Conservation (phyloP, 2,888 invertebrate genomes). For the Drosophila acutilabella region DNA sequence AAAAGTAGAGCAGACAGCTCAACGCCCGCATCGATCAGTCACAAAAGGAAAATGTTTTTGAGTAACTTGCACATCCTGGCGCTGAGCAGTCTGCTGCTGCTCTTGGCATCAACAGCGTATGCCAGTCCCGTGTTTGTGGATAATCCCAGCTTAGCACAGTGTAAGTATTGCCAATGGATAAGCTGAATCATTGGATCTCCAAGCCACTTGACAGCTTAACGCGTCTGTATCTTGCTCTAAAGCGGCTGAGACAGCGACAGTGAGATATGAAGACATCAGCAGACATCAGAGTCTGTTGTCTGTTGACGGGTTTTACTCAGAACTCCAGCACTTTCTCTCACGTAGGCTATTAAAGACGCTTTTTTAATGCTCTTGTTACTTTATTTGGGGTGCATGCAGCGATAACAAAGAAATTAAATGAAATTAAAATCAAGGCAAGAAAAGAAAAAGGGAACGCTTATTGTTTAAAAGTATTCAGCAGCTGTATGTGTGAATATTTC, state of each 20-base stretch:
- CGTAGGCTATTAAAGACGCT: slow-evolving; percentile 66
- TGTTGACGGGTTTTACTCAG: slow-evolving; percentile 63
- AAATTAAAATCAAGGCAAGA: slow-evolving; percentile 22
- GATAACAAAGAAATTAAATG: slow-evolving; percentile 45
- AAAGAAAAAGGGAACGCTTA: slow-evolving; percentile 44
- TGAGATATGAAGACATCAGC: slow-evolving; percentile 39
- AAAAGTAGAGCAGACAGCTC: slow-evolving; percentile 48
- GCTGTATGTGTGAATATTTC: slow-evolving; percentile 1
- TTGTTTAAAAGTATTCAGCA: slow-evolving; percentile 12
- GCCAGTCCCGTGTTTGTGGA: slow-evolving; percentile 85
- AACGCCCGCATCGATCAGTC: slow-evolving; percentile 26
- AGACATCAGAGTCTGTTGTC: slow-evolving; percentile 22
- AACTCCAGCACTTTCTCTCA: slow-evolving; percentile 78
- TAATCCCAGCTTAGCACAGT: slow-evolving; percentile 85
- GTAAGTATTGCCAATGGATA: slow-evolving; percentile 79
- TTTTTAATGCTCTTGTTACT: slow-evolving; percentile 26
- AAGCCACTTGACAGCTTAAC: slow-evolving; percentile 46
- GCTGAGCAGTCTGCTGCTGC: slow-evolving; percentile 54
- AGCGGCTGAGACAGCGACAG: slow-evolving; percentile 20
- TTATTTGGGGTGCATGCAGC: slow-evolving; percentile 35
- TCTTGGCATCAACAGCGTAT: slow-evolving; percentile 37
- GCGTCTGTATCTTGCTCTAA: slow-evolving; percentile 14
- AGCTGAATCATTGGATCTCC: slow-evolving; percentile 14
- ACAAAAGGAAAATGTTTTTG: slow-evolving; percentile 29
- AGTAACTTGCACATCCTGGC: slow-evolving; percentile 56